Conservation (phyloP, 2,113 vertebrate genomes). For the Anseranas semipalmata region DNA sequence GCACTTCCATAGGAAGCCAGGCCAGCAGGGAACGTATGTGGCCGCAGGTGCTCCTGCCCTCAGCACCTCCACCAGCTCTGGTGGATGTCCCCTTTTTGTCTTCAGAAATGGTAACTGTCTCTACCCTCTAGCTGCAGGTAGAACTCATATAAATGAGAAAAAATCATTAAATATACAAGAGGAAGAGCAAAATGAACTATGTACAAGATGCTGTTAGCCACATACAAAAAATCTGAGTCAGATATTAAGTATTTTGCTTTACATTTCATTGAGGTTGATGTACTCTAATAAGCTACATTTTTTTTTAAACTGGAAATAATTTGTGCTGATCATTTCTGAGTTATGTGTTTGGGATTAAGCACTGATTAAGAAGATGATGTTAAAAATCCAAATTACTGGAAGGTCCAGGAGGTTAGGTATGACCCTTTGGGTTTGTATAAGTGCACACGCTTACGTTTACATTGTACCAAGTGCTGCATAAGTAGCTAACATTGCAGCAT, state of each 20-base stretch:
- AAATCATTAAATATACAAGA: background rate
- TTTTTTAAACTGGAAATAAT: background rate
- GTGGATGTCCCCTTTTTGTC: background rate
- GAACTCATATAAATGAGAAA: background rate
- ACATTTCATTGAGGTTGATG: background rate
- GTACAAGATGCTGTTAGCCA: background rate
- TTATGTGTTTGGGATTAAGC: background rate
- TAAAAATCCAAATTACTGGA: background rate
- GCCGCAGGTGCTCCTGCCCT: background rate
- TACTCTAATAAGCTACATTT: background rate
- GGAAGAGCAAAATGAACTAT: background rate
- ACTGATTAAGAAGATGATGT: background rate
- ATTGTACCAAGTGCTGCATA: background rate
- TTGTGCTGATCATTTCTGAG: background rate
- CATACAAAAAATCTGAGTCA: background rate
- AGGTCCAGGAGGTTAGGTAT: background rate
- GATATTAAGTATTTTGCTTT: background rate
- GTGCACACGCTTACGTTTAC: background rate
- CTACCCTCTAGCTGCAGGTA: background rate
- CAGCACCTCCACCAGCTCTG: background rate
- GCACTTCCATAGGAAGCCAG: background rate
- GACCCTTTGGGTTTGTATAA: background rate
- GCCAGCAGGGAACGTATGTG: background rate
- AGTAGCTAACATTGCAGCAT: background rate
- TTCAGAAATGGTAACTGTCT: background rate